Evolutionary conservation across 2,113 vertebrate genomes (phyloP).

Genomic region (Nycticryphes semicollaris): DNA sequence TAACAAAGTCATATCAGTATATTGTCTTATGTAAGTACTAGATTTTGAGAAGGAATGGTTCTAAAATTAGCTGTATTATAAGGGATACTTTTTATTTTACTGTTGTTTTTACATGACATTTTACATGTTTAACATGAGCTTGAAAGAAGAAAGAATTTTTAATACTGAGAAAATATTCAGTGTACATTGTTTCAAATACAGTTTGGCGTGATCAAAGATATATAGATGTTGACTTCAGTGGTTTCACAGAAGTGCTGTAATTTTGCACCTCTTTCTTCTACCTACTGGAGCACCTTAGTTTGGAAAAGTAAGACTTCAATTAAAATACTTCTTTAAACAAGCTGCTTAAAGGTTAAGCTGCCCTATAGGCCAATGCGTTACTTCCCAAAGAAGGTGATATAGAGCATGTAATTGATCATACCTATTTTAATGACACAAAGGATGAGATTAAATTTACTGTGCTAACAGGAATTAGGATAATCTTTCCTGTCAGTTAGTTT

Average conservation of each 20-base stretch:
- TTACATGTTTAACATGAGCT: neutral
- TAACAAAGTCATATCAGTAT: neutral
- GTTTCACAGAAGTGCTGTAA: neutral
- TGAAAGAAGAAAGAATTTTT: neutral
- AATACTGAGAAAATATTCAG: neutral
- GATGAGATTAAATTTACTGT: neutral
- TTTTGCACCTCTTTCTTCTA: neutral
- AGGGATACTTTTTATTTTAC: neutral
- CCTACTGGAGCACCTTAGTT: neutral
- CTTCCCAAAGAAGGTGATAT: neutral
- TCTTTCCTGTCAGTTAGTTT: conserved; percentile 48
- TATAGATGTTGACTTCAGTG: neutral
- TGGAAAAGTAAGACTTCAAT: neutral
- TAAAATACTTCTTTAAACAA: neutral
- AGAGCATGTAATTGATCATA: neutral
- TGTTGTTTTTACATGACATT: neutral
- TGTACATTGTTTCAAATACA: neutral
- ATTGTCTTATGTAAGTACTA: neutral
- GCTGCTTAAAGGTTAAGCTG: neutral
- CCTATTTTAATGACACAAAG: neutral
- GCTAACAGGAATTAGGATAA: conserved; percentile 64
- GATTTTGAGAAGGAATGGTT: neutral
- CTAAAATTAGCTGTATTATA: neutral
- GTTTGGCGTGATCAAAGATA: neutral
- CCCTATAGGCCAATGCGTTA: neutral